These are phyloP conservation scores for Leiothrix lutea DNA, from an alignment of 2,113 vertebrate species.

Conservation along the genomic window DNA sequence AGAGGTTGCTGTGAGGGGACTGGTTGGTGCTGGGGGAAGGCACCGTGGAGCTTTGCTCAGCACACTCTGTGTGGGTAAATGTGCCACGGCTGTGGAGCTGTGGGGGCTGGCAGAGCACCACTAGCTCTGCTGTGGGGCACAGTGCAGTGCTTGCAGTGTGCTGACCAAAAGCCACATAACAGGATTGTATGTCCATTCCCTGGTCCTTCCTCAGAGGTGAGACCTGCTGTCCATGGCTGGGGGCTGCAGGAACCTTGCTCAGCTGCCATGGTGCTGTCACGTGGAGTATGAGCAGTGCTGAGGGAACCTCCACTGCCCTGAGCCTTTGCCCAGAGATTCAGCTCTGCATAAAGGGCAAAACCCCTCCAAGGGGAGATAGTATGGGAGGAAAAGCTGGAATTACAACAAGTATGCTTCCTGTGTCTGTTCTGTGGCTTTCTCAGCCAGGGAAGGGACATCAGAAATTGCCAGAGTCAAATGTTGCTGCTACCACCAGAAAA, in stretches of 20 bases:
- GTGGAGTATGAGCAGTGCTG: accelerated
- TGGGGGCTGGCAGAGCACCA: not conserved
- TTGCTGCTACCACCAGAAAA: not conserved
- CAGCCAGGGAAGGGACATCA: accelerated
- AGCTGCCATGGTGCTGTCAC: not conserved
- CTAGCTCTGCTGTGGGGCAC: not conserved
- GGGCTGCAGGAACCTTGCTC: not conserved
- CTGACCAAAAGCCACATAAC: accelerated
- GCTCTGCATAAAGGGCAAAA: not conserved
- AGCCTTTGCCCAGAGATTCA: not conserved
- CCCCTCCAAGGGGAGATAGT: not conserved
- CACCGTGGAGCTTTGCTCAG: not conserved
- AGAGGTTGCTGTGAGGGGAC: constrained; percentile 20
- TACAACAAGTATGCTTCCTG: accelerated
- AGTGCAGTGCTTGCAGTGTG: accelerated
- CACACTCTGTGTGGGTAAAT: not conserved
- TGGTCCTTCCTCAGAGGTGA: not conserved
- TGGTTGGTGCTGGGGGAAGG: not conserved
- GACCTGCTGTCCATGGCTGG: accelerated
- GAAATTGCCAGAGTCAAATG: not conserved
- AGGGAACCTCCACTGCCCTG: not conserved
- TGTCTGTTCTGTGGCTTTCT: not conserved
- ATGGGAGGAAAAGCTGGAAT: not conserved
- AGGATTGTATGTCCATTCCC: not conserved
- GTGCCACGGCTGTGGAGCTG: accelerated